Percentiles rank a stretch among this genome's conserved stretches.
These are phyloP conservation scores for Psittacara wagleri DNA, from an alignment of 2,113 vertebrate species.

Conservation along the genomic window DNA sequence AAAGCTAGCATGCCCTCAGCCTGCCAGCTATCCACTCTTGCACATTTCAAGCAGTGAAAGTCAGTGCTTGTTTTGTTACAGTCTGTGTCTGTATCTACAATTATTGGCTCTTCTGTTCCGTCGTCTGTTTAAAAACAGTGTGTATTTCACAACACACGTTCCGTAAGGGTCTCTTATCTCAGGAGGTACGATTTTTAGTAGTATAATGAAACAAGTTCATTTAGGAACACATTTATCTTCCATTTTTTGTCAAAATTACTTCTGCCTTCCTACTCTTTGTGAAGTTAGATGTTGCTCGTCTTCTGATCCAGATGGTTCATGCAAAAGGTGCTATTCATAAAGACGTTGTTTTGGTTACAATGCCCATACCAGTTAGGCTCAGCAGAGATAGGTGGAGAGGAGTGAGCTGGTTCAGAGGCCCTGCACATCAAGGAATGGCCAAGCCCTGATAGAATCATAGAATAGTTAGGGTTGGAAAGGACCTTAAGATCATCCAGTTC, in stretches of 20 bases:
- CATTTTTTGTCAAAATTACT: neutral
- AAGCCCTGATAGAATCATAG: no score
- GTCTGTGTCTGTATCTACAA: neutral
- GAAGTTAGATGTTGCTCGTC: neutral
- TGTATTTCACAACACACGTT: neutral
- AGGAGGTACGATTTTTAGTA: neutral
- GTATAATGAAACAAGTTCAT: neutral
- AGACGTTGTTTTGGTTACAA: accelerated
- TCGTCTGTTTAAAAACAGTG: neutral
- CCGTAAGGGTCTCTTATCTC: neutral
- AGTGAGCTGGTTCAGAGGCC: accelerated
- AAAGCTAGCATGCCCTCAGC: no score
- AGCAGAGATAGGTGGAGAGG: no score
- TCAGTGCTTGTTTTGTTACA: neutral
- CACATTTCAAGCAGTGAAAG: neutral
- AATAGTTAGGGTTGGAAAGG: no score
- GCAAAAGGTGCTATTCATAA: neutral
- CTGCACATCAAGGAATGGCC: accelerated
- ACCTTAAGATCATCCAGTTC: no score
- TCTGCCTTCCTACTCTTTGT: neutral
- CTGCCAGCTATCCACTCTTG: neutral
- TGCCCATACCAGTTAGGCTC: accelerated
- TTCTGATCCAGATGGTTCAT: neutral
- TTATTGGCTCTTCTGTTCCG: neutral
- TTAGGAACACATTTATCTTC: neutral